These are phyloP conservation scores for Takifugu flavidus DNA, from an alignment of 2,113 vertebrate species.

Conservation along the genomic window DNA sequence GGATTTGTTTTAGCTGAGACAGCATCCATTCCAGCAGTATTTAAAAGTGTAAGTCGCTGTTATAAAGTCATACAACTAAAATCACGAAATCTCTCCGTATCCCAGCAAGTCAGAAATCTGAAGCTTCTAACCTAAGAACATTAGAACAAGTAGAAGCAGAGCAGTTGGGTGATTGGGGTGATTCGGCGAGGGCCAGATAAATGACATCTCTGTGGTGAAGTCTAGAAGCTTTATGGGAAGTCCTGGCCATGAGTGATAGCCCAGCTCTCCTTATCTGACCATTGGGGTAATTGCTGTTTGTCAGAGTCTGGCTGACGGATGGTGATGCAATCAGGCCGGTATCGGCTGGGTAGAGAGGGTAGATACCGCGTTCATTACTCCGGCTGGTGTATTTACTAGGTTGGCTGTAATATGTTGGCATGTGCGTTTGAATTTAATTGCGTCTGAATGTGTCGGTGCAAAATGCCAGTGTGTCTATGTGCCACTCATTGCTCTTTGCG, in stretches of 20 bases:
- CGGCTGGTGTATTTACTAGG: constrained; percentile 57
- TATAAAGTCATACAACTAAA: too few species aligned
- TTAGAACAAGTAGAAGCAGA: constrained; percentile 33
- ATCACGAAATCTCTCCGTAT: too few species aligned
- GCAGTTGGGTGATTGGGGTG: constrained; percentile 17
- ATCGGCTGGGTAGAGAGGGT: constrained; percentile 14
- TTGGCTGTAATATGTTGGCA: constrained; percentile 13
- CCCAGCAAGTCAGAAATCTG: too few species aligned
- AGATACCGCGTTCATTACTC: constrained; percentile 44
- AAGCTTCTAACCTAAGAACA: not conserved
- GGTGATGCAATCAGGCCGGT: constrained; percentile 63
- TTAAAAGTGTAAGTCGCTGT: too few species aligned
- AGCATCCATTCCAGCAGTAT: too few species aligned
- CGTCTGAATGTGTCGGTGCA: not conserved
- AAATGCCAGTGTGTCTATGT: too few species aligned
- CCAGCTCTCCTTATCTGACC: constrained; percentile 72
- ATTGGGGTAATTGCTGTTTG: constrained; percentile 79
- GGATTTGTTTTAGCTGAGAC: too few species aligned
- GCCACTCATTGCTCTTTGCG: too few species aligned
- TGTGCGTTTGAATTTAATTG: constrained; percentile 26
- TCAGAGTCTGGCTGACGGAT: constrained; percentile 70
- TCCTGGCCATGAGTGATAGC: constrained; percentile 70
- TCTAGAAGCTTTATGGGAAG: constrained; percentile 65
- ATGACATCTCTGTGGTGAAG: constrained; percentile 63
- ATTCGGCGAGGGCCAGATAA: constrained; percentile 53